These are phyloP conservation scores for Pseudomyrmex gracilis DNA, from an alignment of 1,140 invertebrate genomes.

Conservation along the genomic window DNA sequence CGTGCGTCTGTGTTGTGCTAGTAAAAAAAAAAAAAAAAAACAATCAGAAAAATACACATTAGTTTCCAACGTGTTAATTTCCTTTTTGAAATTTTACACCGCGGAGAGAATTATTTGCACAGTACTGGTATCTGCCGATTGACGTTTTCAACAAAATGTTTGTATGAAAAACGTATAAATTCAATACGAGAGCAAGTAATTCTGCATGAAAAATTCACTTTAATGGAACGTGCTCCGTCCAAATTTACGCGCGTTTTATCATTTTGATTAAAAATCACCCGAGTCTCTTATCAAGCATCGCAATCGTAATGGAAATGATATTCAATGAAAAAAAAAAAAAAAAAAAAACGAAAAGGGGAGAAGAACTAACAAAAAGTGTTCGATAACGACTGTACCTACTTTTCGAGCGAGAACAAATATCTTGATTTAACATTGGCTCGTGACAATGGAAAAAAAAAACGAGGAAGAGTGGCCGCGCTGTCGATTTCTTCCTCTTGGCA, in stretches of 20 bases:
- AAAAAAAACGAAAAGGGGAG: too few relatives aligned
- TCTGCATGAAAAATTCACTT: conserved; percentile 30
- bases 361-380: conserved; percentile 4
- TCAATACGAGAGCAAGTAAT: conserved; percentile 15
- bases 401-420: conserved; percentile 2
- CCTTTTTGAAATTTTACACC: background rate
- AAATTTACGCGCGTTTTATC: conserved; percentile 48
- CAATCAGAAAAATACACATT: background rate
- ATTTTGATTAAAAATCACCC: conserved; percentile 41
- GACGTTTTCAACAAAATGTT: conserved; percentile 38
- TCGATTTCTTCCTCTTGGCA: conserved; percentile 11
- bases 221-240: conserved; percentile 4
- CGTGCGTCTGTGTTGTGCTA: too few relatives aligned
- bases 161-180: conserved; percentile 45
- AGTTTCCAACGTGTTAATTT: conserved; percentile 11
- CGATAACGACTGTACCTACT: conserved; percentile 17
- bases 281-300: conserved; percentile 3
- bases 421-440: conserved; percentile 28
- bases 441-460: conserved; percentile 19
- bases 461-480: background rate
- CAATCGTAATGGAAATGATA: conserved; percentile 25
- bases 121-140: background rate
- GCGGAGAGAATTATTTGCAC: background rate
- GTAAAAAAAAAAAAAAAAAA: too few relatives aligned
- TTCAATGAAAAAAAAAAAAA: conserved; percentile 9